Base-by-base conservation (phyloP, 2,888 invertebrate genomes). In the Podabrus alpinus region DNA sequence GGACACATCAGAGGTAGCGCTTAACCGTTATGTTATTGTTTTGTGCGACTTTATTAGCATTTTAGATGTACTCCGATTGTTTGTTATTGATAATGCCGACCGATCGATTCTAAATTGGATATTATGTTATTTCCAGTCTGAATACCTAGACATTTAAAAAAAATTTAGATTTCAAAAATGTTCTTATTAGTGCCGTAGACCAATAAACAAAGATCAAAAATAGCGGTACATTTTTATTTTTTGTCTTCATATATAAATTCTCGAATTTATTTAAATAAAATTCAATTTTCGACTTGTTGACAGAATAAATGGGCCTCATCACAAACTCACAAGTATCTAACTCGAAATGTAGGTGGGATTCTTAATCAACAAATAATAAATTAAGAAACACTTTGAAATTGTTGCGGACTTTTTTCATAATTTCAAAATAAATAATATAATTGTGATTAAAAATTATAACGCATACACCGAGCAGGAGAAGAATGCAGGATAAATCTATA, bases 41-140 rank as follows among this genome's bases (percentile, higher is more conserved):
- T 76, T 74, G 76, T 29, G 71, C 69, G 76, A 72, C 72, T 71
- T 75, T 73, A 76, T 76, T 76, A 74, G 76, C 76, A 76, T 74
- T 76, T 76, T 68, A 76, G 71, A 76, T 76, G 73, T 74, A 68
- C 71, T 75, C 71, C 73, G 73, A 71, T 69, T 66, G 73, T 76
- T 76, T 76, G 76, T 76, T 75, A 73, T 76, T 73, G 73, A 74
- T 71, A 74, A 74, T 76, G 76, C 76, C 76, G 76, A 66, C 76
- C 71, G 45, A 45, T 45, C 62, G 76, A 76, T 76, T 76, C 72
- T 74, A 73, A 76, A 76, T 74, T 76, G 76, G 71, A 71, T 73
- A 72, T 76, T 73, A 72, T 62, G 71, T 76, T 73, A 76, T 76
- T 73, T 72, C 69, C 74, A 68, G 76, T 62, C 76, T 66, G 76